Percentiles rank a stretch among this genome's conserved stretches.
These are phyloP conservation scores for Hestina assimilis DNA, from an alignment of 1,140 invertebrate genomes.

Conservation along the genomic window DNA sequence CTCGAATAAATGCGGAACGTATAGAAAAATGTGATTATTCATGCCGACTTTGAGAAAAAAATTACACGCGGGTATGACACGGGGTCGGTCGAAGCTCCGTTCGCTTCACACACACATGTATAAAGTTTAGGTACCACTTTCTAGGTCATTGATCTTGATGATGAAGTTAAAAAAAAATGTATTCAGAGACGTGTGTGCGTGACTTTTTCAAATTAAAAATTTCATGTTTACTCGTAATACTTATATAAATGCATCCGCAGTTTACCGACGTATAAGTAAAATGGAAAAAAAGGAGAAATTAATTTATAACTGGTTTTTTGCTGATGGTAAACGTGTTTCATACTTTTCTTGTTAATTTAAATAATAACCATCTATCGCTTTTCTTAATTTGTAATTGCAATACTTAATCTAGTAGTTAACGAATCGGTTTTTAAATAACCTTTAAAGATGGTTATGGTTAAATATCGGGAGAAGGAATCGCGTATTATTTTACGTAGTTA, in stretches of 20 bases:
- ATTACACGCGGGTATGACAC: constrained; percentile 59
- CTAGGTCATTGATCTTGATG: constrained; percentile 41
- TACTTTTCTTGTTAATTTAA: not conserved
- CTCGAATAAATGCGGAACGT: constrained; percentile 64
- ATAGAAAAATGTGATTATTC: constrained; percentile 74
- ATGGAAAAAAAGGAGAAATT: constrained; percentile 9
- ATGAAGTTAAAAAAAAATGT: constrained; percentile 30
- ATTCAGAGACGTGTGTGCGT: constrained; percentile 14
- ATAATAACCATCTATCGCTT: not conserved
- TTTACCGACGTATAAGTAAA: constrained; percentile 8
- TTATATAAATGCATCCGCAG: constrained; percentile 25
- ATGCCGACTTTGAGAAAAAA: constrained; percentile 68
- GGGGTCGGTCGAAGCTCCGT: constrained; percentile 33
- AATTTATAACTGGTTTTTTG: constrained; percentile 18
- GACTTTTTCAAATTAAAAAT: constrained; percentile 26
- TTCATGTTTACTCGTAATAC: constrained; percentile 13
- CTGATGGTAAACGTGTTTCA: not conserved
- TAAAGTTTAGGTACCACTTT: constrained; percentile 30
- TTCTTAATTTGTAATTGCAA: not conserved
- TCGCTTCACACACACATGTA: constrained; percentile 30
- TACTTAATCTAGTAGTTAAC: not conserved
- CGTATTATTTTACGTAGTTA: no score
- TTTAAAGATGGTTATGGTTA: not conserved
- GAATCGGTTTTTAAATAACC: not conserved
- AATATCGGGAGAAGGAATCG: no score